Conservation (phyloP, 2,888 invertebrate species). For the Caenorhabditis macrosperma region DNA sequence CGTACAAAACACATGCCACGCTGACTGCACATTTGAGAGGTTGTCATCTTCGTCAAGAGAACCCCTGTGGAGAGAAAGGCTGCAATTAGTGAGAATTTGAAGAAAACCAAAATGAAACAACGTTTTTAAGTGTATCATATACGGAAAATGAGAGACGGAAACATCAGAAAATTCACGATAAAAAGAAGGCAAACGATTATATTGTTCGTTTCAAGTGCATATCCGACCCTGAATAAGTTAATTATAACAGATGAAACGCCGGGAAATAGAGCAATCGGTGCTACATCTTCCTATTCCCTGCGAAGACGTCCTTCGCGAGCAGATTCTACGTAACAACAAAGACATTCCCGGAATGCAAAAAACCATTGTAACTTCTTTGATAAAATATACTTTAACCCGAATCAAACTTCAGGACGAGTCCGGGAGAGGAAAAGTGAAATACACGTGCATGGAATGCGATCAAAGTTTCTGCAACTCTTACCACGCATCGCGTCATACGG, state of each 20-base stretch:
- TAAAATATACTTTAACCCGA: neutral
- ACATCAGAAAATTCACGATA: constrained; percentile 43
- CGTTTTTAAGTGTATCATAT: constrained; percentile 36
- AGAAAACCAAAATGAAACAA: too few species aligned
- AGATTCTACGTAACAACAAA: neutral
- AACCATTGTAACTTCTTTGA: neutral
- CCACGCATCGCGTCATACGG: constrained; percentile 22
- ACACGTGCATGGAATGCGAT: constrained; percentile 22
- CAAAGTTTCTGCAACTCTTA: constrained; percentile 8
- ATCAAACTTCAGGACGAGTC: constrained; percentile 9
- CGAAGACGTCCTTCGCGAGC: constrained; percentile 11
- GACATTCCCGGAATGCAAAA: constrained; percentile 17
- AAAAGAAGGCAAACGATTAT: constrained; percentile 7
- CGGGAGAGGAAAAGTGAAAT: constrained; percentile 18
- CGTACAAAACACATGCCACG: constrained; percentile 50
- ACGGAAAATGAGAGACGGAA: constrained; percentile 37
- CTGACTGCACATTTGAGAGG: constrained; percentile 51
- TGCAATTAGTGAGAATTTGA: constrained; percentile 38
- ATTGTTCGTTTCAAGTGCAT: neutral
- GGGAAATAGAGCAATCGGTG: neutral
- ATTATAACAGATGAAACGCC: neutral
- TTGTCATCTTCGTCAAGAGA: constrained; percentile 36
- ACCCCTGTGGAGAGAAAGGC: constrained; percentile 18
- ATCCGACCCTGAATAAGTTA: neutral
- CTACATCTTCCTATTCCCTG: neutral